Conservation (phyloP, 2,113 vertebrate genomes). For the Erythrolamprus reginae region DNA sequence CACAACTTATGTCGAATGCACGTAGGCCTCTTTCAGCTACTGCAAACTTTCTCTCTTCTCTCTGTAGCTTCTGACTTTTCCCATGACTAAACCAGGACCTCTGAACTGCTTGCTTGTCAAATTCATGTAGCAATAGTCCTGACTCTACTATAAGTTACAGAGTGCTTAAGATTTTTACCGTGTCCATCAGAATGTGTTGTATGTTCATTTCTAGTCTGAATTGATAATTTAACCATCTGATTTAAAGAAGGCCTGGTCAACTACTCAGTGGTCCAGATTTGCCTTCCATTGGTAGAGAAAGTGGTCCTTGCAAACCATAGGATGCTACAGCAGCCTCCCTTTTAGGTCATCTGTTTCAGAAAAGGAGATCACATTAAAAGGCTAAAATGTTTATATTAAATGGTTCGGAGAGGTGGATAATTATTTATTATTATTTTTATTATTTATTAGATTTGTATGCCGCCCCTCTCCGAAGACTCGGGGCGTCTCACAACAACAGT, state of each 20-base stretch:
- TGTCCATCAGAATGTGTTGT: neutral
- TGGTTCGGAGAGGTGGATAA: neutral
- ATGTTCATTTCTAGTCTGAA: neutral
- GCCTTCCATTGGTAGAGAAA: neutral
- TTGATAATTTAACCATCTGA: neutral
- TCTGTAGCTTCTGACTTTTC: neutral
- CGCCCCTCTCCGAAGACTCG: no score
- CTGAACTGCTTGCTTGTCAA: neutral
- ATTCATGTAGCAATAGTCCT: neutral
- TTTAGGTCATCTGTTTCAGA: neutral
- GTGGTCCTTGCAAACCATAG: neutral
- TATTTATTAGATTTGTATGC: no score
- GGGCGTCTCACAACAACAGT: no score
- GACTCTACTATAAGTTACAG: neutral
- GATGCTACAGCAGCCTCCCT: neutral
- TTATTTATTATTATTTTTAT: no score
- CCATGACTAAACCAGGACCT: neutral
- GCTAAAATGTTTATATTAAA: neutral
- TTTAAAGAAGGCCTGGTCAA: neutral
- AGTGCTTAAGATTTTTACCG: neutral
- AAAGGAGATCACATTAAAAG: neutral
- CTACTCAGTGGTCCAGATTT: neutral
- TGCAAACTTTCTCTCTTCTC: neutral
- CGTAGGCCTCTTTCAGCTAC: neutral
- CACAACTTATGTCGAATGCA: neutral